Conservation (phyloP, 2,113 vertebrate species). For the Megaceryle torquata region DNA sequence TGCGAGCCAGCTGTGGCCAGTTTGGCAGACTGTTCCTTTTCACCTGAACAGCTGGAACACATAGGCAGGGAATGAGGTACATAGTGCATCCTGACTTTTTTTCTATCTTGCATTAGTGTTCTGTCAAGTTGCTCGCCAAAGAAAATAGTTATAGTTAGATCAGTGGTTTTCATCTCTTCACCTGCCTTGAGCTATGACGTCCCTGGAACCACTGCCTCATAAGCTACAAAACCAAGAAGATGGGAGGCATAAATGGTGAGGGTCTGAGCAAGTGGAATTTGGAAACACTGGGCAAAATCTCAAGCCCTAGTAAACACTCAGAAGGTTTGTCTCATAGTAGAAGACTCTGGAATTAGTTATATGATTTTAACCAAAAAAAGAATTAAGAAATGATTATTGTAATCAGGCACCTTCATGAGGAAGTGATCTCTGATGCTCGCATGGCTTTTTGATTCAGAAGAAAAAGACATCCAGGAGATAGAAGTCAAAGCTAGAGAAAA, state of each 20-base stretch:
- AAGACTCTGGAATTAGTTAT: neutral
- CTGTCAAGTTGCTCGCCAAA: neutral
- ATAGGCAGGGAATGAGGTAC: neutral
- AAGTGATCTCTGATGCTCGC: neutral
- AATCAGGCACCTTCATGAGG: neutral
- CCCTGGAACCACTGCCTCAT: neutral
- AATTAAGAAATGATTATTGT: neutral
- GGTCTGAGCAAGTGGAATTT: neutral
- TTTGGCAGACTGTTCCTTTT: neutral
- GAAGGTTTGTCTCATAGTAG: neutral
- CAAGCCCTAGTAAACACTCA: fast-evolving
- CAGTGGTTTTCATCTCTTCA: neutral
- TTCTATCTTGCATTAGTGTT: neutral
- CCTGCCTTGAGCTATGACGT: neutral
- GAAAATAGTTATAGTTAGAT: neutral
- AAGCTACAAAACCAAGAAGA: neutral
- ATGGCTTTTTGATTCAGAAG: neutral
- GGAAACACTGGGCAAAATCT: neutral
- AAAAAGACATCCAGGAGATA: neutral
- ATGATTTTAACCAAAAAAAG: neutral
- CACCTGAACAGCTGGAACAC: neutral
- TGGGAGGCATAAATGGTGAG: neutral
- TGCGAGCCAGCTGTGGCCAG: neutral
- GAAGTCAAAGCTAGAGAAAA: neutral
- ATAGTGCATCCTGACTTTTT: neutral